phyloP scores from a whole-genome alignment of 1,140 invertebrate species.

The Habropoda laboriosa region DNA sequence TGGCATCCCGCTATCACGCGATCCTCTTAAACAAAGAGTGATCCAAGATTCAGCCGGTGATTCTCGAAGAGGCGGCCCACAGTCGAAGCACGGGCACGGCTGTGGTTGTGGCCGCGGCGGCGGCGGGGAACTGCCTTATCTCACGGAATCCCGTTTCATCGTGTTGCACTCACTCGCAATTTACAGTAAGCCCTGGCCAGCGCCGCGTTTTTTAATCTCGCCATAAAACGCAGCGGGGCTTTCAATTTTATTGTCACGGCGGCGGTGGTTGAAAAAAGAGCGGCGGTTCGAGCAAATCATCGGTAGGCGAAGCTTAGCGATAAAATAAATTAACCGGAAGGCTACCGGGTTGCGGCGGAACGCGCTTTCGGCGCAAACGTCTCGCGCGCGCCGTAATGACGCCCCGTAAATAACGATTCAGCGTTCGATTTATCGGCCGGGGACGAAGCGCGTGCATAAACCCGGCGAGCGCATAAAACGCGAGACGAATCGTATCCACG shows the following conservation, averaged over 20 bases:
- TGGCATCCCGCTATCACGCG: constrained; percentile 5
- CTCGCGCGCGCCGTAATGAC: constrained; percentile 66
- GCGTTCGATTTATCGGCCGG: constrained; percentile 67
- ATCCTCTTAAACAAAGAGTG: constrained; percentile 19
- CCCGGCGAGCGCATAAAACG: constrained; percentile 18
- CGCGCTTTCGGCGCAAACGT: constrained; percentile 49
- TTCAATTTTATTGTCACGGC: constrained; percentile 46
- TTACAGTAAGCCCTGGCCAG: constrained; percentile 25
- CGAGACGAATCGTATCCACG: neutral
- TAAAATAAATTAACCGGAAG: constrained; percentile 74
- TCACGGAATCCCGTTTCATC: constrained; percentile 13
- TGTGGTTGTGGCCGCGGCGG: neutral
- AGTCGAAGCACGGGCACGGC: no score
- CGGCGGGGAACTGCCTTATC: constrained; percentile 1
- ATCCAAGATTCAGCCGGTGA: neutral
- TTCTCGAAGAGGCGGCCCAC: no score
- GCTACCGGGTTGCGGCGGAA: constrained; percentile 71
- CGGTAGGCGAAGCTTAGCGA: constrained; percentile 60
- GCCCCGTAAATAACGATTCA: constrained; percentile 71
- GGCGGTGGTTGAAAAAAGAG: constrained; percentile 14
- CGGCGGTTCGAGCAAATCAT: constrained; percentile 54
- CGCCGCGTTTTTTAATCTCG: constrained; percentile 44
- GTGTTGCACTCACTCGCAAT: constrained; percentile 9
- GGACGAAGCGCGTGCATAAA: constrained; percentile 42
- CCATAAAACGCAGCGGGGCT: constrained; percentile 49